phyloP scores from a whole-genome alignment of 2,888 invertebrate species.

The Athetis lepigone region DNA sequence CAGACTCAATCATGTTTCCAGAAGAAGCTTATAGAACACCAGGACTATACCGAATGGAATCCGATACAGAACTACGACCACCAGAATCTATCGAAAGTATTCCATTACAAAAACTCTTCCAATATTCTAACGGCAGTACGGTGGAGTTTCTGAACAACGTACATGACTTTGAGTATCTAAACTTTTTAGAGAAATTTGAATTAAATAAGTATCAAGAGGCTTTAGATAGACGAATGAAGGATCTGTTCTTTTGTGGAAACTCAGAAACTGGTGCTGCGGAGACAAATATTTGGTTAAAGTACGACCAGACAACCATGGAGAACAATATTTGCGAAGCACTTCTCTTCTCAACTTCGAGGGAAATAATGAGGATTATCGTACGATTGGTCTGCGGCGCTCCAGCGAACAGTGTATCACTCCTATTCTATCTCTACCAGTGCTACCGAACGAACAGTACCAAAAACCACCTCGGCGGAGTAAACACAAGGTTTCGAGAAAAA shows the following conservation, averaged over 20 bases:
- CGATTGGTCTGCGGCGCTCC: slow-evolving; percentile 81
- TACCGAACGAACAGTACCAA: slow-evolving; percentile 78
- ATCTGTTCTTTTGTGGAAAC: slow-evolving; percentile 75
- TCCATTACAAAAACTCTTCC: slow-evolving; percentile 78
- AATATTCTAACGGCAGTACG: slow-evolving; percentile 77
- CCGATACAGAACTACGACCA: background rate
- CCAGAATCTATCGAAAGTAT: background rate
- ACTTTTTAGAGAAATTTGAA: slow-evolving; percentile 81
- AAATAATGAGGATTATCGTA: slow-evolving; percentile 83
- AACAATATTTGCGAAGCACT: slow-evolving; percentile 77
- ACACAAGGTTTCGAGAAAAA: slow-evolving; percentile 82
- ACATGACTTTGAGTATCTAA: slow-evolving; percentile 81
- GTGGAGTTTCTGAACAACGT: slow-evolving; percentile 74
- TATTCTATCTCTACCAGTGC: slow-evolving; percentile 86
- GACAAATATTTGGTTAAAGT: slow-evolving; percentile 73
- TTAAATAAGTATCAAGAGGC: slow-evolving; percentile 81
- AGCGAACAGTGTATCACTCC: slow-evolving; percentile 79
- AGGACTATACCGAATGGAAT: background rate
- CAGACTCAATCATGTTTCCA: slow-evolving; percentile 75
- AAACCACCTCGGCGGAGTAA: slow-evolving; percentile 82
- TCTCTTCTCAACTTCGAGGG: slow-evolving; percentile 79
- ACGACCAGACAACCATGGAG: slow-evolving; percentile 85
- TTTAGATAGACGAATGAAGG: slow-evolving; percentile 77
- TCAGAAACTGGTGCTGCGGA: slow-evolving; percentile 60
- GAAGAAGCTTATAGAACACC: slow-evolving; percentile 41